Percentiles rank a stretch among this genome's conserved stretches.
Evolutionary conservation across 1,140 invertebrate genomes (phyloP).

Genomic region (Stegodyphus mimosarum): DNA sequence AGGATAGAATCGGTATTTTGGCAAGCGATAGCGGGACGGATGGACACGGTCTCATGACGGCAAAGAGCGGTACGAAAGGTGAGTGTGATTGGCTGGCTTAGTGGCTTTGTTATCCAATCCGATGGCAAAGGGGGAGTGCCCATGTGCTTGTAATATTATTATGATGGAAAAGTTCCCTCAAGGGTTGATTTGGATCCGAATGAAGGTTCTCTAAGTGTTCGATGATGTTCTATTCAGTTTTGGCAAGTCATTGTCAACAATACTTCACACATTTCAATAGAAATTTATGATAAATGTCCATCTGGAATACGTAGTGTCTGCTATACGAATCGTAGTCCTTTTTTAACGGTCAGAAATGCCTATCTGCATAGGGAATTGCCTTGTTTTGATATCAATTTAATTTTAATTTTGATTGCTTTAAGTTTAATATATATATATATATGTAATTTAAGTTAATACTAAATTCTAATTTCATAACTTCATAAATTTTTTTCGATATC

Average conservation of each 20-base stretch:
- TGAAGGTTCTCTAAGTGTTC: neutral
- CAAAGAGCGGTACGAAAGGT: conserved; percentile 52
- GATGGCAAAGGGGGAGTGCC: conserved; percentile 54
- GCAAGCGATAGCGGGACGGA: conserved; percentile 47
- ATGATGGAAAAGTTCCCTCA: conserved; percentile 31
- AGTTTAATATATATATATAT: no score
- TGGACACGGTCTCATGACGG: conserved; percentile 27
- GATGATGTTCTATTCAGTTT: neutral
- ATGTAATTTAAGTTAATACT: no score
- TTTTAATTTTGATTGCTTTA: no score
- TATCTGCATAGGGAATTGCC: no score
- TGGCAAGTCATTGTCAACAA: neutral
- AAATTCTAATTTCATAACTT: no score
- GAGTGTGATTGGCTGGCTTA: conserved; percentile 60
- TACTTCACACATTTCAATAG: neutral
- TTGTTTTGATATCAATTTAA: no score
- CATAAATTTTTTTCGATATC: no score
- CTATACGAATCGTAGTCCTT: no score
- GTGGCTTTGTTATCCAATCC: conserved; percentile 61
- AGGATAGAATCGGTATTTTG: conserved; percentile 56
- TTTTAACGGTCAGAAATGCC: no score
- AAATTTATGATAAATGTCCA: neutral
- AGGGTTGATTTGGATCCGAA: neutral
- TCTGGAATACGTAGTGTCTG: no score
- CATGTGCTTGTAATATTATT: conserved; percentile 59